Base-by-base conservation (phyloP, 2,888 invertebrate species). In the Panzeria rudis region DNA sequence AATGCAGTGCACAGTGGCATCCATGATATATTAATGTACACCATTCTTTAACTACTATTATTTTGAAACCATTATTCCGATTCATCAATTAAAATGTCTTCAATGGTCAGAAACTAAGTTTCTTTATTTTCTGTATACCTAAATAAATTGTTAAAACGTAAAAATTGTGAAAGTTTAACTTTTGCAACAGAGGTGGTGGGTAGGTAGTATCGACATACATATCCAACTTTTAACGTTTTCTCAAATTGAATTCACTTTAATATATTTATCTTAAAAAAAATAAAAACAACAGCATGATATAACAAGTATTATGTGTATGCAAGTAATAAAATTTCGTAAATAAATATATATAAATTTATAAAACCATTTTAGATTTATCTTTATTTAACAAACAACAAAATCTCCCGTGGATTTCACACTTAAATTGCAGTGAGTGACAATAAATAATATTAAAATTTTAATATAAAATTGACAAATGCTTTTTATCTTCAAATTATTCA, bases 341-440 rank as follows among this genome's bases (percentile, higher is more conserved):
- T 32, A 20, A 41, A 72, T 6, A 32, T 38, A 41, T 50, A 56
- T 1, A n/a, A 71, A n/a, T 29, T 17, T 41, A 17, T 8, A 11
- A 59, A 32, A 25, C 17, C 59, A 72, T 32, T 44, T 56, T 17
- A 17, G 13, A 41, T 72, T 7, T 44, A 59, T 44, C 17, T 72
- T 29, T 44, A 32, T 59, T 72, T 59, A 15, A 59, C 29, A 32
- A 56, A 17, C 35, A 17, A 44, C 44, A 44, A 44, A 35, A 17
- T 8, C n/a, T 32, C 17, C 25, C 9, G 59, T 59, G 17, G 44
- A 29, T 20, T 59, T 72, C 44, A 59, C 44, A 47, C 20, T 23
- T 8, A 68, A 44, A 29, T 20, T 15, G 35, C 68, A 50, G 32
- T 68, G 50, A 23, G 50, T 68, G 50, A 52, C 20, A 68, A 52